Evolutionary conservation across 2,888 invertebrate genomes (phyloP), one percentile per base, ranked within the genome.

Genomic region (Sinohyriopsis cumingii): DNA sequence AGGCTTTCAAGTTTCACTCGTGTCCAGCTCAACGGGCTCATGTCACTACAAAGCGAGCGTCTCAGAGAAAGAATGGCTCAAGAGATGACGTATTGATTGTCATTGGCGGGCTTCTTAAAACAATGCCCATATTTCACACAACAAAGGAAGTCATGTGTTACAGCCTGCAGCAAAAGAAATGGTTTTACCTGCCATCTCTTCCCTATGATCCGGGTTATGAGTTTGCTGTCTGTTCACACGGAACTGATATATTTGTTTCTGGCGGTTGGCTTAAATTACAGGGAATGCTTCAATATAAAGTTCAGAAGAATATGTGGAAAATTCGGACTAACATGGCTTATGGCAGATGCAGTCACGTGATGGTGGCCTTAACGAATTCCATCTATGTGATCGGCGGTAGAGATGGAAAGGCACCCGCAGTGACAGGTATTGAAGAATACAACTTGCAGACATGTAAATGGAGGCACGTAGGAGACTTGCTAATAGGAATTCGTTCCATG

Each of bases 121-220:
- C 82, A 55, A 81, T 83, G 25, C 83, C 83, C 19, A 68, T 79
- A 22, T 80, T 78, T 67, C 80, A 82, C 55, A 80, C 82, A 28
- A 80, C 81, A 45, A 84, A 84, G 59, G 84, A 84, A 69, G 82
- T 85, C 55, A 76, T 84, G 54, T 83, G 84, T 63, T 85, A 79
- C 76, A 82, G 82, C 71, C 81, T 83, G 57, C 80, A 82, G 53
- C 82, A 82, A 64, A 75, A 82, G 71, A 81, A 81, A 65, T 85
- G 84, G 84, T 83, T 73, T 65, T 80, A 78, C 63, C 78, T 85
- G 25, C 83, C 85, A 7, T 82, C 83, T 3, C 76, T 85, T 64
- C 85, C 84, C 1, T 81, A 84, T 66, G 82, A 83, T 63, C 84
- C 83, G 5, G 84, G 83, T 2, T 83, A 83, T 45, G 85, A 85